Percentiles rank a stretch among this genome's conserved stretches.
These are phyloP conservation scores for Matsumyia berberina DNA, from an alignment of 2,888 invertebrate species.

Conservation along the genomic window DNA sequence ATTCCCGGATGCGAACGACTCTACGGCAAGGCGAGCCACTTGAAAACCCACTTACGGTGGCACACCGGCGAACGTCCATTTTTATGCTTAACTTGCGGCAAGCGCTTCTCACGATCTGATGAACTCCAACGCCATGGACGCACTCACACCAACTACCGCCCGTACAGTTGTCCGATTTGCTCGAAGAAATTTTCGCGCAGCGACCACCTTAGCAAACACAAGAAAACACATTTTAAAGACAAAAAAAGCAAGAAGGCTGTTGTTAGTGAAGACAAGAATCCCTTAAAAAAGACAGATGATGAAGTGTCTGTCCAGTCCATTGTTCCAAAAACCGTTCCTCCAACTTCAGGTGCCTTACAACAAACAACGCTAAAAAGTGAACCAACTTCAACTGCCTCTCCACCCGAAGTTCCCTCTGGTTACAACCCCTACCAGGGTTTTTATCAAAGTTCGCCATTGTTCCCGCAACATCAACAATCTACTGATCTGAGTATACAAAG, in stretches of 20 bases:
- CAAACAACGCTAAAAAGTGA: slow-evolving; percentile 50
- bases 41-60: slow-evolving; percentile 96
- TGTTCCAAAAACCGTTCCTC: slow-evolving; percentile 46
- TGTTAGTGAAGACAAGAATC: slow-evolving; percentile 80
- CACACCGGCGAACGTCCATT: slow-evolving; percentile 97
- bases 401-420: slow-evolving; percentile 63
- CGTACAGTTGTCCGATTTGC: slow-evolving; percentile 94
- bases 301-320: slow-evolving; percentile 36
- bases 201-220: slow-evolving; percentile 96
- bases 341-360: slow-evolving; percentile 34
- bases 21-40: slow-evolving; percentile 96
- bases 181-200: slow-evolving; percentile 96
- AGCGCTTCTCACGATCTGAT: slow-evolving; percentile 95
- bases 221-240: slow-evolving; percentile 90
- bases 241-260: slow-evolving; percentile 82
- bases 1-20: slow-evolving; percentile 94
- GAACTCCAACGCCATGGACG: slow-evolving; percentile 94
- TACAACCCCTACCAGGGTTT: slow-evolving; percentile 67
- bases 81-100: slow-evolving; percentile 94
- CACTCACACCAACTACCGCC: slow-evolving; percentile 95
- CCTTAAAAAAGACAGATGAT: slow-evolving; percentile 69
- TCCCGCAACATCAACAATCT: slow-evolving; percentile 66
- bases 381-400: slow-evolving; percentile 28
- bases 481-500: slow-evolving; percentile 46
- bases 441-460: slow-evolving; percentile 59